phyloP scores from a whole-genome alignment of 2,797 vertebrate species.

The Rhinella marina region DNA sequence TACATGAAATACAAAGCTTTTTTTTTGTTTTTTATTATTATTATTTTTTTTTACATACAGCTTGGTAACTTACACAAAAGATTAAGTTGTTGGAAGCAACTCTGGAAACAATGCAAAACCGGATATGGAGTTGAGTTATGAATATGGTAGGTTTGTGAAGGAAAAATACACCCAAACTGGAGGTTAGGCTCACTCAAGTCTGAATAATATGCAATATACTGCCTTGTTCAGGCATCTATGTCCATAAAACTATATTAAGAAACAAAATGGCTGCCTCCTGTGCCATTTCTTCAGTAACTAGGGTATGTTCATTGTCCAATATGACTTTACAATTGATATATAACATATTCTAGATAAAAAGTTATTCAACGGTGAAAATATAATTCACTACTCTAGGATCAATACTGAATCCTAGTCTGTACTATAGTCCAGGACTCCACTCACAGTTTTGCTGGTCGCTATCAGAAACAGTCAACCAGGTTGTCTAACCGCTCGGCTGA shows the following conservation, averaged over 20 bases:
- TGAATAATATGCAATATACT: constrained; percentile 8
- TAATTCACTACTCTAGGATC: background rate
- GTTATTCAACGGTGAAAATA: background rate
- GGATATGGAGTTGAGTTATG: constrained; percentile 38
- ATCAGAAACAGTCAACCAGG: background rate
- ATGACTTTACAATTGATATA: background rate
- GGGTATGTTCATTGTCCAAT: background rate
- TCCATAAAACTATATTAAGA: background rate
- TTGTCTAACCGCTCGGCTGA: background rate
- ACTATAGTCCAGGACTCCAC: background rate
- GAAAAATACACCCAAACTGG: constrained; percentile 42
- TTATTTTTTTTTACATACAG: constrained; percentile 57
- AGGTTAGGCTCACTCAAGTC: constrained; percentile 5
- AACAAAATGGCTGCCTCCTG: constrained; percentile 8
- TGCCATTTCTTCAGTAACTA: background rate
- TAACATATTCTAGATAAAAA: background rate
- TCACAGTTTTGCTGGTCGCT: background rate
- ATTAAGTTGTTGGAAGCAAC: constrained; percentile 41
- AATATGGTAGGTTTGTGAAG: constrained; percentile 25
- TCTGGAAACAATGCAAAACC: constrained; percentile 42
- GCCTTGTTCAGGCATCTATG: background rate
- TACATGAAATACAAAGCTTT: constrained; percentile 60
- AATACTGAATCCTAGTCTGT: background rate
- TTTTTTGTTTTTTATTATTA: constrained; percentile 47
- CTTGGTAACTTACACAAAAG: constrained; percentile 53